A percentile compares a stretch with the other conserved stretches of the same genome.
Conservation (phyloP, 92 coral and sea anemone genomes). For the Zoanthus sociatus region DNA sequence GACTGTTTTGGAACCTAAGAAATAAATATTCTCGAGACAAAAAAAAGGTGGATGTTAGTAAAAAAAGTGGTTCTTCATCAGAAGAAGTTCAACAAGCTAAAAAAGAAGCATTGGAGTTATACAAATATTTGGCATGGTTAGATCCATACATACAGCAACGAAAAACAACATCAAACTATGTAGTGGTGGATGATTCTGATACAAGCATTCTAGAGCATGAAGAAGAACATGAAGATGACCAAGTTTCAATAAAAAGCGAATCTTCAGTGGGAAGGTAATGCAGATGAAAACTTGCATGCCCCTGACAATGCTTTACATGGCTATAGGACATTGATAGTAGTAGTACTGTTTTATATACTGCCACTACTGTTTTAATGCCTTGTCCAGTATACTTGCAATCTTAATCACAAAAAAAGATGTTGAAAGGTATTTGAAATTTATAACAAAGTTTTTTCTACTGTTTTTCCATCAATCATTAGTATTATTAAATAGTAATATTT, state of each 20-base stretch:
- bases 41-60: not conserved
- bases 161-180: slow-evolving; percentile 43
- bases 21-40: not conserved
- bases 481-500: too few relatives aligned
- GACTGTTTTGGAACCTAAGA: not conserved
- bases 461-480: too few relatives aligned
- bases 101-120: not conserved
- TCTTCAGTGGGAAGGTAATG: not conserved
- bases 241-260: slow-evolving; percentile 1
- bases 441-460: too few relatives aligned
- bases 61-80: slow-evolving; percentile 7
- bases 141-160: slow-evolving; percentile 43
- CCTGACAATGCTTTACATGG: not conserved
- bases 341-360: too few relatives aligned
- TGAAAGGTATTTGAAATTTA: too few relatives aligned
- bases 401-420: too few relatives aligned
- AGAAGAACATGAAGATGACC: slow-evolving; percentile 37
- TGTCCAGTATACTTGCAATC: too few relatives aligned
- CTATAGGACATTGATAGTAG: not conserved
- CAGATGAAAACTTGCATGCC: not conserved
- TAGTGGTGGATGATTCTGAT: slow-evolving; percentile 44
- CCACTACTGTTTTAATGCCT: too few relatives aligned
- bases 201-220: slow-evolving; percentile 25
- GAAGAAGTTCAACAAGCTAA: not conserved
- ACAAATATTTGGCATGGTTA: slow-evolving; percentile 37